Conservation (phyloP, 2,797 vertebrate species). For the Apogon hyalosoma region DNA sequence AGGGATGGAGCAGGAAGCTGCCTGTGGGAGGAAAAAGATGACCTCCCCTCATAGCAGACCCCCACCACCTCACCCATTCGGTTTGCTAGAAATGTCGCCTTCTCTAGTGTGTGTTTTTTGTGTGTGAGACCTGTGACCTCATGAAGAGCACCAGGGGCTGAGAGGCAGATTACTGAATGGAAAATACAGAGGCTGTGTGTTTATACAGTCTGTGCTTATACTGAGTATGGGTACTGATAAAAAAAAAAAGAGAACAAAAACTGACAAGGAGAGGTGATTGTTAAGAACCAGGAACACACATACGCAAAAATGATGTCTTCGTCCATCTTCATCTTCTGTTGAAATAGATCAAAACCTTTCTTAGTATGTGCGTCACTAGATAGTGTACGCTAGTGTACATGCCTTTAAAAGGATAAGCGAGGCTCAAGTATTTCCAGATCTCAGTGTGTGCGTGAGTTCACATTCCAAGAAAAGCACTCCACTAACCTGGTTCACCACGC, state of each 20-base stretch:
- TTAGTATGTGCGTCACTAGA: conserved; percentile 33
- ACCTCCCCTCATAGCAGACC: conserved; percentile 17
- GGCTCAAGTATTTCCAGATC: conserved; percentile 51
- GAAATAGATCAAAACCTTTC: conserved; percentile 45
- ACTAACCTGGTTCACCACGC: conserved; percentile 42
- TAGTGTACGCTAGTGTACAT: conserved; percentile 28
- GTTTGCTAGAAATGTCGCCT: conserved; percentile 56
- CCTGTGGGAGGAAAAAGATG: conserved; percentile 52
- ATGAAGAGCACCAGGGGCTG: conserved; percentile 25
- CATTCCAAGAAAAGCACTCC: conserved; percentile 44
- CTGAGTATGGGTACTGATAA: conserved; percentile 34
- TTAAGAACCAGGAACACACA: conserved; percentile 11
- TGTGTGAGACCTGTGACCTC: conserved; percentile 57
- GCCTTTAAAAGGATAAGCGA: conserved; percentile 73
- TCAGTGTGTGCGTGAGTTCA: conserved; percentile 19
- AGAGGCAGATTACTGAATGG: conserved; percentile 42
- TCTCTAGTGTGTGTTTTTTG: conserved; percentile 33
- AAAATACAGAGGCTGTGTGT: conserved; percentile 52
- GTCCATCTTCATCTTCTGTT: neutral
- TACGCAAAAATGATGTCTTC: too few relatives aligned
- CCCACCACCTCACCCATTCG: conserved; percentile 18
- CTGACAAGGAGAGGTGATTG: conserved; percentile 12
- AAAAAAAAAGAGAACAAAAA: conserved; percentile 10
- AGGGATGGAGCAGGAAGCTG: conserved; percentile 58
- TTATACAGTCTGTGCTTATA: conserved; percentile 53